A percentile compares a stretch with the other conserved stretches of the same genome.
Evolutionary conservation across 2,888 invertebrate genomes (phyloP).

Genomic region (Mystacides longicornis): DNA sequence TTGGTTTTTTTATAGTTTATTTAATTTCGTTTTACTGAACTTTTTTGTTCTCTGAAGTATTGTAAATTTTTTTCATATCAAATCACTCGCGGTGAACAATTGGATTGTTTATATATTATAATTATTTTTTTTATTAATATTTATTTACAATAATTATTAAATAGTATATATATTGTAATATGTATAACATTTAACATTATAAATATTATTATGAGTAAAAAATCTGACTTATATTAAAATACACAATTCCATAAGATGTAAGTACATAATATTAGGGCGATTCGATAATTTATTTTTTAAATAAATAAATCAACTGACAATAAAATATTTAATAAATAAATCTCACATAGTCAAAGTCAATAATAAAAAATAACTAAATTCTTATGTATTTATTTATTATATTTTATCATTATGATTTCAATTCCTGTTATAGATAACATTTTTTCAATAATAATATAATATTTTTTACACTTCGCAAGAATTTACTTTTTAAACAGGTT

Average conservation of each 20-base stretch:
- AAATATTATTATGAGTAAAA: conserved; percentile 2
- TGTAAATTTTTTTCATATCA: too few relatives aligned
- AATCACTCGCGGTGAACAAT: neutral
- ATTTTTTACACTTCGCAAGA: conserved; percentile 20
- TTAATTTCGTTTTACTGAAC: too few relatives aligned
- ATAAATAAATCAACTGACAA: conserved; percentile 6
- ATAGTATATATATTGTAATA: too few relatives aligned
- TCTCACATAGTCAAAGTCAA: neutral
- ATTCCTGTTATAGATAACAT: conserved; percentile 27
- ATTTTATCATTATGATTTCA: conserved; percentile 21
- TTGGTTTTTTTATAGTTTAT: too few relatives aligned
- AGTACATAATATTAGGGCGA: conserved; percentile 11
- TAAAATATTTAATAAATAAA: conserved; percentile 9
- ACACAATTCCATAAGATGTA: conserved; percentile 7
- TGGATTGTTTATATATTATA: neutral
- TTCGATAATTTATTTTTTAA: neutral
- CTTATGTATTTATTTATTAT: conserved; percentile 13
- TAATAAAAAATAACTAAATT: conserved; percentile 4
- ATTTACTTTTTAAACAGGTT: neutral
- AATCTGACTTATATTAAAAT: conserved; percentile 6
- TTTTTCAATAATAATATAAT: conserved; percentile 6
- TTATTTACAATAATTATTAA: conserved; percentile 3
- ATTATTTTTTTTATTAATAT: neutral
- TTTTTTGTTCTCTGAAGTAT: too few relatives aligned
- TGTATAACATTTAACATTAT: neutral